Percentiles rank a stretch among this genome's conserved stretches.
Evolutionary conservation across 2,888 invertebrate genomes (phyloP).

Genomic region (Eudemis profundana): DNA sequence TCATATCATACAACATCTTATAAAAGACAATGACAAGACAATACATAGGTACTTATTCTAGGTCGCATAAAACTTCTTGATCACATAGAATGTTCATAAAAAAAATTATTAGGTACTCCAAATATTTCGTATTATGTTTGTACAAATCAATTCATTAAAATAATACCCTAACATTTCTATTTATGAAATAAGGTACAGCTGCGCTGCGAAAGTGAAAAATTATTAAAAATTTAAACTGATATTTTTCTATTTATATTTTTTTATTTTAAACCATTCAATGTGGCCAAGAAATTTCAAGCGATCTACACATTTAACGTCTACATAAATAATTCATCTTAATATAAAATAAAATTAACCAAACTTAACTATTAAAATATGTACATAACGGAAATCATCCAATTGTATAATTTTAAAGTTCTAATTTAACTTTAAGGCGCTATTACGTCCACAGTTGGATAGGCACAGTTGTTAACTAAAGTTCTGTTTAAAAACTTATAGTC

Average conservation of each 20-base stretch:
- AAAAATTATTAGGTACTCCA: background rate
- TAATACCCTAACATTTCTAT: no score
- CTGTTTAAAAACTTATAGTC: no score
- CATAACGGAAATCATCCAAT: conserved; percentile 48
- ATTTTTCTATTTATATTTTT: no score
- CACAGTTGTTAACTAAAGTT: conserved; percentile 17
- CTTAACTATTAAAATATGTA: conserved; percentile 43
- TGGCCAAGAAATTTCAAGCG: background rate
- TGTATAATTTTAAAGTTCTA: conserved; percentile 37
- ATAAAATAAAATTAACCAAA: conserved; percentile 43
- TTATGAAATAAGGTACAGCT: no score
- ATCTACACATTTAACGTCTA: conserved; percentile 38
- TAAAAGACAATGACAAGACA: background rate
- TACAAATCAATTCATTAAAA: no score
- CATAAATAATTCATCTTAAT: conserved; percentile 43
- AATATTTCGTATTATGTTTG: no score
- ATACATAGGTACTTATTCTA: background rate
- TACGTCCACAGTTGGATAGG: conserved; percentile 25
- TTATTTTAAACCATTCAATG: background rate
- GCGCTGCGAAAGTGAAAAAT: no score
- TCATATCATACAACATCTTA: background rate
- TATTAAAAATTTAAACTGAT: no score
- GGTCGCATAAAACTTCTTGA: background rate
- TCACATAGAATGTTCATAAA: background rate
- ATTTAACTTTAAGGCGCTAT: background rate